A percentile compares a stretch with the other conserved stretches of the same genome.
Conservation (phyloP, 2,888 invertebrate species). For the Fragum sueziense region DNA sequence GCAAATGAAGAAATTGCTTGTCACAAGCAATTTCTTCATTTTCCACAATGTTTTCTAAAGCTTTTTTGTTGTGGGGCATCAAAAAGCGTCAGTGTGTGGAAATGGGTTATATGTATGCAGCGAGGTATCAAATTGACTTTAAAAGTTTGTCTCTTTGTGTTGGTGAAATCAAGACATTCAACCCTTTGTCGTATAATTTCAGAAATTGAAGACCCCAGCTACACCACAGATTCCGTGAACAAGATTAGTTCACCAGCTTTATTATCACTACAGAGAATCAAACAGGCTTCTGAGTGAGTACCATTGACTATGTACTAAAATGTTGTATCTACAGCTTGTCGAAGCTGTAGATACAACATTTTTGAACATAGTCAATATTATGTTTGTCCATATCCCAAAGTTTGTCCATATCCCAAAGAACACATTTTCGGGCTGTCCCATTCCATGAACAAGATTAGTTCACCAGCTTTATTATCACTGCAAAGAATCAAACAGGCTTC, state of each 20-base stretch:
- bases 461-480: slow-evolving; percentile 73
- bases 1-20: not conserved
- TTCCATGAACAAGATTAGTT: slow-evolving; percentile 75
- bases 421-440: no score
- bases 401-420: no score
- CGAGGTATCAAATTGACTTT: not conserved
- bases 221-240: slow-evolving; percentile 73
- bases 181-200: slow-evolving; percentile 22
- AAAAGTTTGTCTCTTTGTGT: not conserved
- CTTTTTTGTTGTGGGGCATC: no score
- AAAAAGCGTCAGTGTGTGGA: no score
- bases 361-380: no score
- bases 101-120: not conserved
- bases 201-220: slow-evolving; percentile 72
- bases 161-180: not conserved
- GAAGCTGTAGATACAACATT: no score
- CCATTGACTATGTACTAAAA: no score
- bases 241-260: slow-evolving; percentile 76
- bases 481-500: slow-evolving; percentile 77
- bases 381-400: no score
- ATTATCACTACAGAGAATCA: slow-evolving; percentile 74
- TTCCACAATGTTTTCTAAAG: not conserved
- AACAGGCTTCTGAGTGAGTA: slow-evolving; percentile 78
- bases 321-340: no score
- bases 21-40: not conserved